phyloP scores from a whole-genome alignment of 2,113 vertebrate species.

The Cryptotis parvus region DNA sequence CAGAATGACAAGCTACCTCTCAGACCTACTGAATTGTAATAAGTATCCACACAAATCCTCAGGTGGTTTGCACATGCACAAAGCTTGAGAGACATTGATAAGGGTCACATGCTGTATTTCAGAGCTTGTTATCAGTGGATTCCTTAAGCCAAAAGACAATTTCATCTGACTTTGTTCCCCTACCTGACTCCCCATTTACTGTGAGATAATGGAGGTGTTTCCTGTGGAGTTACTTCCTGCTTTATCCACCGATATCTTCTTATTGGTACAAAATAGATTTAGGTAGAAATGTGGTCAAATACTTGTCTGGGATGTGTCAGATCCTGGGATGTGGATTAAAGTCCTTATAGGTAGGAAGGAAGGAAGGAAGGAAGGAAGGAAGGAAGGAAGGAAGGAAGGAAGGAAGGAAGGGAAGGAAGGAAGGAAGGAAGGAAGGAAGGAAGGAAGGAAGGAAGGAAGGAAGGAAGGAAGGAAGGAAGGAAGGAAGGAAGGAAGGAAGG shows the following conservation, averaged over 20 bases:
- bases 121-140: neutral
- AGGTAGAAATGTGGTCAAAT: neutral
- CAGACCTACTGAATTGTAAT: neutral
- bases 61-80: neutral
- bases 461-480: no score
- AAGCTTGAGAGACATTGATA: neutral
- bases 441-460: no score
- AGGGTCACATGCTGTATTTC: neutral
- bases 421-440: no score
- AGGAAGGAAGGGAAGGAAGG: no score
- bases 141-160: neutral
- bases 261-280: slow-evolving; percentile 14
- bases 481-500: no score
- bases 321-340: no score
- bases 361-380: no score
- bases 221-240: neutral
- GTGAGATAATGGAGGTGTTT: neutral
- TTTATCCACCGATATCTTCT: slow-evolving; percentile 12
- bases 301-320: no score
- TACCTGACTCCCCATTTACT: neutral
- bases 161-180: neutral
- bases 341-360: no score
- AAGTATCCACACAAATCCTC: neutral
- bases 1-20: neutral
- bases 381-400: no score